phyloP scores from a whole-genome alignment of 2,113 vertebrate species.

The Lagenorhynchus albirostris region DNA sequence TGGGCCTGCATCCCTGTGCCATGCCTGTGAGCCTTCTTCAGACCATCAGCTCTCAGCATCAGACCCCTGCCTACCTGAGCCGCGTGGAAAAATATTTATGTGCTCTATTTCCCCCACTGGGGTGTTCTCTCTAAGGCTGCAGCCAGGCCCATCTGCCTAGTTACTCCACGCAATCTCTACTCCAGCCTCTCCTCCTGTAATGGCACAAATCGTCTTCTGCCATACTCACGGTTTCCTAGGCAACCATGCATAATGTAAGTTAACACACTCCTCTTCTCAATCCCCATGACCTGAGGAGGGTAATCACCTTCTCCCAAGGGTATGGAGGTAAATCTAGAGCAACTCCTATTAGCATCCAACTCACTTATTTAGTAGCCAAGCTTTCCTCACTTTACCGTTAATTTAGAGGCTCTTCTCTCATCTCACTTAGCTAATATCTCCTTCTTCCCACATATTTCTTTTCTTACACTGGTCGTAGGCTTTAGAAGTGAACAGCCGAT shows the following conservation, averaged over 20 bases:
- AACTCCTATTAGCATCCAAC: not conserved
- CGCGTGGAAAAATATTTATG: not conserved
- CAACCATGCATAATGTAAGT: not conserved
- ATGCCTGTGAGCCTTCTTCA: not conserved
- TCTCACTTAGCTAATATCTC: not conserved
- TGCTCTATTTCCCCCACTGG: too few relatives aligned
- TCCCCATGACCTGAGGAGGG: not conserved
- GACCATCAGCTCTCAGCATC: not conserved
- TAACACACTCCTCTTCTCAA: not conserved
- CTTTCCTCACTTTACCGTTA: not conserved
- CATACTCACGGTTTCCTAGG: not conserved
- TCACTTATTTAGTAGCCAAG: not conserved
- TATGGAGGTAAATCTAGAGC: not conserved
- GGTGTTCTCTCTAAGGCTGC: fast-evolving
- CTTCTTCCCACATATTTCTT: not conserved
- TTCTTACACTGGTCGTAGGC: not conserved
- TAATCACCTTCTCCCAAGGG: not conserved
- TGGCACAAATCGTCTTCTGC: not conserved
- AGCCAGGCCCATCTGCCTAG: not conserved
- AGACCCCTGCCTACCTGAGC: not conserved
- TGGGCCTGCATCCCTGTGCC: not conserved
- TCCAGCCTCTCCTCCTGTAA: not conserved
- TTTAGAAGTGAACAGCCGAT: not conserved
- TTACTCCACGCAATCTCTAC: not conserved
- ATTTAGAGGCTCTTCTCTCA: not conserved